phyloP scores from a whole-genome alignment of 1,140 invertebrate genomes.

The Drosophila willistoni region DNA sequence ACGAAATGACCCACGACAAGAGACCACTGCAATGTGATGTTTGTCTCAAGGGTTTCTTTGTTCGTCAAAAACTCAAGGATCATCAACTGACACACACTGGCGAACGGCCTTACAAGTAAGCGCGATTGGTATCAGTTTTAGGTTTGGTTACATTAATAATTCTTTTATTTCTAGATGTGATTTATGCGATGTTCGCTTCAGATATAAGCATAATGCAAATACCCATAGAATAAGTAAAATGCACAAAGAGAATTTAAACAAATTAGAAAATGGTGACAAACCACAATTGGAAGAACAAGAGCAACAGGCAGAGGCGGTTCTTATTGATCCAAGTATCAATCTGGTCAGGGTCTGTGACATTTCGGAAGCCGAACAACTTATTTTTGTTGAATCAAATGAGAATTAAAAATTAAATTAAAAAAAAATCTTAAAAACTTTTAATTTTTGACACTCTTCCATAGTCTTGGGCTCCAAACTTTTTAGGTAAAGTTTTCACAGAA shows the following conservation, averaged over 20 bases:
- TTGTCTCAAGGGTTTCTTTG: slow-evolving; percentile 59
- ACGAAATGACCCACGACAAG: slow-evolving; percentile 58
- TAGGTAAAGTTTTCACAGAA: too few species aligned
- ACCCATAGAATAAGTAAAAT: slow-evolving; percentile 16
- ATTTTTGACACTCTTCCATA: too few species aligned
- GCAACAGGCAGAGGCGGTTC: neutral
- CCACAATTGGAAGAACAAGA: neutral
- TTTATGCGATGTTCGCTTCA: slow-evolving; percentile 10
- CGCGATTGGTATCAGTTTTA: neutral
- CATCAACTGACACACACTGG: slow-evolving; percentile 66
- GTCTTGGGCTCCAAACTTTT: too few species aligned
- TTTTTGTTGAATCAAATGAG: slow-evolving; percentile 4
- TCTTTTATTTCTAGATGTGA: neutral
- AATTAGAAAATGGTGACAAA: neutral
- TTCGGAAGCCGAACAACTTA: neutral
- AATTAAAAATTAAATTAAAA: neutral
- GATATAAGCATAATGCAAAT: slow-evolving; percentile 16
- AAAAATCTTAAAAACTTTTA: too few species aligned
- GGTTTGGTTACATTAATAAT: neutral
- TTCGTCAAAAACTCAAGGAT: slow-evolving; percentile 35
- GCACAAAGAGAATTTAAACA: slow-evolving; percentile 17
- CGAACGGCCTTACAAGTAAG: slow-evolving; percentile 52
- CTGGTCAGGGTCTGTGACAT: neutral
- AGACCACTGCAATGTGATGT: slow-evolving; percentile 62
- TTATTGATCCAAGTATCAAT: neutral